phyloP scores from a whole-genome alignment of 1,140 invertebrate genomes.

The Neomicropteryx cornuta region DNA sequence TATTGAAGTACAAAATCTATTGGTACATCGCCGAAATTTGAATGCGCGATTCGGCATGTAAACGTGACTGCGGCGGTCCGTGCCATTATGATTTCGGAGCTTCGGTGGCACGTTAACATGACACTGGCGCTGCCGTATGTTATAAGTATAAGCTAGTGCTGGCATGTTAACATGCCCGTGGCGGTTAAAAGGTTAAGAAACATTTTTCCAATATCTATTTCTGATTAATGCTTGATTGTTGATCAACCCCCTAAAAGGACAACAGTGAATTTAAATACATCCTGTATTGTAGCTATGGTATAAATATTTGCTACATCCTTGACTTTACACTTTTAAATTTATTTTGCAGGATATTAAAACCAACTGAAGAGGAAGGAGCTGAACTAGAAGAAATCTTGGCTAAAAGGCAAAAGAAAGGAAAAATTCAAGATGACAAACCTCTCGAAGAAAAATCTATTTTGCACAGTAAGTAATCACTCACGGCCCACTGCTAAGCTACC shows the following conservation, averaged over 20 bases:
- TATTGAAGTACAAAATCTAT: too few species aligned
- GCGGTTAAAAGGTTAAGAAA: not conserved
- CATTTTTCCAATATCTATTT: not conserved
- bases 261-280: not conserved
- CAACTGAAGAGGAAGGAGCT: conserved; percentile 84
- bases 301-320: not conserved
- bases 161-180: not conserved
- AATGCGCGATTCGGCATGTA: too few species aligned
- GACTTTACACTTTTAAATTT: conserved; percentile 2
- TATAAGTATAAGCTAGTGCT: not conserved
- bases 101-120: too few species aligned
- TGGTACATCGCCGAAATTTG: too few species aligned
- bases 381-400: conserved; percentile 90
- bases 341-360: conserved; percentile 57
- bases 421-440: conserved; percentile 77
- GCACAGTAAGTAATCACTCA: conserved; percentile 63
- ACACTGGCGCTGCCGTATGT: too few species aligned
- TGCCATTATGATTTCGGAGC: too few species aligned
- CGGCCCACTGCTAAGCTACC: too few species aligned
- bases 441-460: conserved; percentile 91
- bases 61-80: too few species aligned
- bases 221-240: not conserved
- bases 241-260: too few species aligned
- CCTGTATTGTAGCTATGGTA: not conserved
- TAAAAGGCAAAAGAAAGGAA: conserved; percentile 79